Base-by-base conservation (phyloP, 2,888 invertebrate species). In the Drosophila koepferae region DNA sequence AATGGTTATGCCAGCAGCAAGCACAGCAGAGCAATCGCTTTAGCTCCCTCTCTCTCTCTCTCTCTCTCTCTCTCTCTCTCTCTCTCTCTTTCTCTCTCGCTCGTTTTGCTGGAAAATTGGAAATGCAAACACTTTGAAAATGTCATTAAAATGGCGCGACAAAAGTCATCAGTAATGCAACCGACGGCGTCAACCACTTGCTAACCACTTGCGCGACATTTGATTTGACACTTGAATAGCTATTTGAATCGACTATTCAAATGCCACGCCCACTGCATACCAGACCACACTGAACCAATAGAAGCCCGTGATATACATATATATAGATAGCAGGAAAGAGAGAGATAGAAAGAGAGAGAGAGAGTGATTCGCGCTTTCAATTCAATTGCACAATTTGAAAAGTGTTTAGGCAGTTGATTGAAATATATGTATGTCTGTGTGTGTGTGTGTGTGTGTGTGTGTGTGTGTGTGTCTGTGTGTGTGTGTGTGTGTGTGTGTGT, bases 151-250 rank as follows among this genome's bases (percentile, higher is more conserved):
- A 73, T 81, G 69, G 65, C 67, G 74, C 84, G 69, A 65, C 63
- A 67, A 74, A 78, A 76, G 63, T 74, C 80, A 65, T 60, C 56
- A 51, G 72, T 40, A 61, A 70, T 61, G 71, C 63, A 55, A 53
- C 63, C 49, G 46, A 28, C 18, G 38, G 16, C 59, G 36, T 59
- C 46, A 49, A n/a, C 43, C 78, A 58, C 36, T 44, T 48, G 59
- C 63, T 54, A 48, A 48, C 51, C 64, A 71, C 53, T 54, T 61
- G 56, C 53, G 34, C 59, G 74, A 82, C 86, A 87, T 85, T 89
- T 74, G 88, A 87, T 86, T 86, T 87, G 83, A 88, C 88, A 89
- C 81, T 82, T 90, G 77, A 81, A 85, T 73, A 80, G 75, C 74
- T 72, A 78, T 82, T 74, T 87, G 77, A 54, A 41, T 34, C 46